Conservation (phyloP, 2,113 vertebrate species). For the Odontesthes bonariensis region DNA sequence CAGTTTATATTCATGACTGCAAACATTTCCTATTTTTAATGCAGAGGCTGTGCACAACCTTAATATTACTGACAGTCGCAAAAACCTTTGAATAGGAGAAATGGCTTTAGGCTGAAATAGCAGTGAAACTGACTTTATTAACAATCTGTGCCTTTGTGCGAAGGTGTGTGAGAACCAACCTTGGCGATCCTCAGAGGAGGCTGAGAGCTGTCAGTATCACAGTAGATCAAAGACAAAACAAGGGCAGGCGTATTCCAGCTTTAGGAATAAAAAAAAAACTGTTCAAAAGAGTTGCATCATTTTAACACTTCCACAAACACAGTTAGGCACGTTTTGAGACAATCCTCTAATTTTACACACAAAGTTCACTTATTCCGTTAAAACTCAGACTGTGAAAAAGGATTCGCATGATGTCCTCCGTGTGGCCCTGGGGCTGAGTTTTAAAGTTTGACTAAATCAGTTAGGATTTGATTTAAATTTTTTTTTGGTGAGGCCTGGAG, state of each 20-base stretch:
- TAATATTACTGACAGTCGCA: constrained; percentile 2
- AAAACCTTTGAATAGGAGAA: constrained; percentile 18
- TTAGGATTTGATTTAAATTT: constrained; percentile 11
- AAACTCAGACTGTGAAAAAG: not conserved
- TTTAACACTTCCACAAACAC: constrained; percentile 7
- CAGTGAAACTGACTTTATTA: constrained; percentile 22
- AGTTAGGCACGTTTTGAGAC: not conserved
- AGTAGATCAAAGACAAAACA: constrained; percentile 40
- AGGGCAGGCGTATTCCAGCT: constrained; percentile 27
- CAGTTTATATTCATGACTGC: not conserved
- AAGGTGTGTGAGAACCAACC: constrained; percentile 19
- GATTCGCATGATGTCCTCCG: not conserved
- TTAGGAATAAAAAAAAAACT: not conserved
- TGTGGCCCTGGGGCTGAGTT: not conserved
- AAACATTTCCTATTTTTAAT: not conserved
- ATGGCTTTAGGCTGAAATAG: constrained; percentile 19
- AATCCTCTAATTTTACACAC: not conserved
- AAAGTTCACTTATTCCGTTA: not conserved
- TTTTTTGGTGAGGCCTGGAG: not conserved
- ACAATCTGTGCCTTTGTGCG: not conserved
- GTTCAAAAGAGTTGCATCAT: constrained; percentile 7
- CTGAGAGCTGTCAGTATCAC: constrained; percentile 1
- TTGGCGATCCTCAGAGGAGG: constrained; percentile 3
- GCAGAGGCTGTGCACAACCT: not conserved
- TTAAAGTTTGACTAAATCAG: constrained; percentile 21